Percentiles rank a stretch among this genome's conserved stretches.
Evolutionary conservation across 1,140 invertebrate species (phyloP).

Genomic region (Aethina tumida): DNA sequence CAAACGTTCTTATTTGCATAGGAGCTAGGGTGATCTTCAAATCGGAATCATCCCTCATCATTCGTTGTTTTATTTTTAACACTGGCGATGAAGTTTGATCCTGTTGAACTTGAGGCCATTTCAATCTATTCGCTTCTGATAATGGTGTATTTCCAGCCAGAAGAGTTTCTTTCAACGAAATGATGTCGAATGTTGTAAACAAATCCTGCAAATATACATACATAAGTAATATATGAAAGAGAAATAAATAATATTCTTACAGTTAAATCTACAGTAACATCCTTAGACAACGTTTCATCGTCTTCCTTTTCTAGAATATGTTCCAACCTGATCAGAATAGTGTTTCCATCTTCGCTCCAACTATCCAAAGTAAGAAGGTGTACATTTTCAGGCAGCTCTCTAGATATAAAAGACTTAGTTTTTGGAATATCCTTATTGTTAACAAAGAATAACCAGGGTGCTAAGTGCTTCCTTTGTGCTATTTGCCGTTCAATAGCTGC

Average conservation of each 20-base stretch:
- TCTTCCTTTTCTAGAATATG: constrained; percentile 61
- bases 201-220: constrained; percentile 13
- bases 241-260: constrained; percentile 4
- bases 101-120: constrained; percentile 3
- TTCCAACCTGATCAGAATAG: constrained; percentile 56
- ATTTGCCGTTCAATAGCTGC: neutral
- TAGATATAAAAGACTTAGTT: constrained; percentile 1
- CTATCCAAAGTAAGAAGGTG: constrained; percentile 63
- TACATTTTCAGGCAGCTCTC: constrained; percentile 50
- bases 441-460: neutral
- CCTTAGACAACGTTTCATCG: constrained; percentile 43
- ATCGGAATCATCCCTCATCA: neutral
- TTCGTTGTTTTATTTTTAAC: neutral
- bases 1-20: constrained; percentile 13
- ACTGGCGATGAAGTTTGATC: neutral
- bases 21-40: constrained; percentile 9
- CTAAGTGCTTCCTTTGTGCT: neutral
- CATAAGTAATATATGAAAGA: neutral
- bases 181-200: constrained; percentile 13
- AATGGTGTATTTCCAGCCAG: constrained; percentile 13
- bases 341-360: constrained; percentile 38
- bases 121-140: constrained; percentile 6
- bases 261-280: constrained; percentile 40
- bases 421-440: neutral
- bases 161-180: constrained; percentile 13